These are phyloP conservation scores for Hirtodrosophila cameraria DNA, from an alignment of 2,888 invertebrate species.

Conservation along the genomic window DNA sequence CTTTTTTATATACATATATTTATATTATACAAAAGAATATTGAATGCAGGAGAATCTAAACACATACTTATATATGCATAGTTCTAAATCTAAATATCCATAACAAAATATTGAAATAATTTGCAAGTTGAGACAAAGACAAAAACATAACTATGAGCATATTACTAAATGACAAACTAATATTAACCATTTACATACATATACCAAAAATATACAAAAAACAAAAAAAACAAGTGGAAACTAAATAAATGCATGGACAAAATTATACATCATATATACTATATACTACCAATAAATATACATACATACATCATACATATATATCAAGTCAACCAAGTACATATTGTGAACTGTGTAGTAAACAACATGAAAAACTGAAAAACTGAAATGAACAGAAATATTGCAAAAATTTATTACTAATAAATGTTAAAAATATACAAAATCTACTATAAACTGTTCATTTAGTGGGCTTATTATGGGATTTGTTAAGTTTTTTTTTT, in stretches of 20 bases:
- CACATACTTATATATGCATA: slow-evolving; percentile 17
- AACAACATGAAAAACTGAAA: slow-evolving; percentile 43
- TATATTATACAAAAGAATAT: slow-evolving; percentile 35
- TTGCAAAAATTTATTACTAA: slow-evolving; percentile 65
- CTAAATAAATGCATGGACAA: slow-evolving; percentile 13
- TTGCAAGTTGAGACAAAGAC: slow-evolving; percentile 14
- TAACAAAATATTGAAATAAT: slow-evolving; percentile 15
- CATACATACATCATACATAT: slow-evolving; percentile 32
- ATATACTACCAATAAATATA: slow-evolving; percentile 31
- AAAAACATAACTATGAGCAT: slow-evolving; percentile 5
- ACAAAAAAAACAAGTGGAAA: no score
- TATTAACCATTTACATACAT: slow-evolving; percentile 38
- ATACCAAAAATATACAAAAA: slow-evolving; percentile 29
- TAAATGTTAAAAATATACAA: slow-evolving; percentile 75
- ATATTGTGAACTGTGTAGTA: slow-evolving; percentile 71
- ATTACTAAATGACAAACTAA: slow-evolving; percentile 44
- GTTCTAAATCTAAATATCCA: slow-evolving; percentile 28
- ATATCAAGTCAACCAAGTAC: slow-evolving; percentile 68
- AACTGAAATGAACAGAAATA: slow-evolving; percentile 48
- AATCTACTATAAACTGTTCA: slow-evolving; percentile 14
- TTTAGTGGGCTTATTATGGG: background rate
- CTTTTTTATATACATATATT: slow-evolving; percentile 50
- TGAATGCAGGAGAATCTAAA: slow-evolving; percentile 12
- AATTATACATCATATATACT: slow-evolving; percentile 13
- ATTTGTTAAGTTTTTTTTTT: background rate